Percentiles rank a stretch among this genome's conserved stretches.
phyloP scores from a whole-genome alignment of 1,140 invertebrate genomes.

The Oryzaephilus surinamensis region DNA sequence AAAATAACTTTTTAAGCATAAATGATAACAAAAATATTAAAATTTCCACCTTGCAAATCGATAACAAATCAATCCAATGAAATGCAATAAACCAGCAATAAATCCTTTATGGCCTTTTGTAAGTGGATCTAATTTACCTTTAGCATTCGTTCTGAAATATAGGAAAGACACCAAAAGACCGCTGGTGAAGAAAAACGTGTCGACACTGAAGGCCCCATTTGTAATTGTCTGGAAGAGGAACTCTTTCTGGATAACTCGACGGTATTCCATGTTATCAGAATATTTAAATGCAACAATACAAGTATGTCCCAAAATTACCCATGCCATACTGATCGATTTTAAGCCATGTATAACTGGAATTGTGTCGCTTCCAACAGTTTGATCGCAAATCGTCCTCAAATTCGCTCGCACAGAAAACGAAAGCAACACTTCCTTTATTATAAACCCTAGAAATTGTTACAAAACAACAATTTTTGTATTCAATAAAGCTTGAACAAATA shows the following conservation, averaged over 20 bases:
- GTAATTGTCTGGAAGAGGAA: slow-evolving; percentile 74
- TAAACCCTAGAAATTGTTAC: slow-evolving; percentile 20
- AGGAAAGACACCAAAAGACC: slow-evolving; percentile 71
- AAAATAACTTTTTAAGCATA: slow-evolving; percentile 16
- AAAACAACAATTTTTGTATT: neutral
- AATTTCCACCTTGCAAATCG: slow-evolving; percentile 54
- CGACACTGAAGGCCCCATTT: slow-evolving; percentile 82
- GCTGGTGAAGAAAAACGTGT: slow-evolving; percentile 85
- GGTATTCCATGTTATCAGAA: slow-evolving; percentile 71
- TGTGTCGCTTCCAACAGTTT: slow-evolving; percentile 65
- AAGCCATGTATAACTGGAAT: slow-evolving; percentile 74
- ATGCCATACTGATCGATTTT: slow-evolving; percentile 76
- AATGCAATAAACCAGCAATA: slow-evolving; percentile 58
- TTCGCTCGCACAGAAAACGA: slow-evolving; percentile 69
- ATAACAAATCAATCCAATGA: slow-evolving; percentile 67
- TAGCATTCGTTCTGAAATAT: slow-evolving; percentile 73
- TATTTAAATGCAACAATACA: slow-evolving; percentile 77
- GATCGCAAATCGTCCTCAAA: slow-evolving; percentile 64
- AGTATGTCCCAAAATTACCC: slow-evolving; percentile 87
- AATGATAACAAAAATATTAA: slow-evolving; percentile 1
- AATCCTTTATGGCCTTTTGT: slow-evolving; percentile 60
- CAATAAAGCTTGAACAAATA: neutral
- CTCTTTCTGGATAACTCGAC: slow-evolving; percentile 65
- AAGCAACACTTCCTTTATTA: slow-evolving; percentile 51
- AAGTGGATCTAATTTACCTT: slow-evolving; percentile 63